Conservation (phyloP, 1,140 invertebrate genomes). For the Drosophila repletoides region DNA sequence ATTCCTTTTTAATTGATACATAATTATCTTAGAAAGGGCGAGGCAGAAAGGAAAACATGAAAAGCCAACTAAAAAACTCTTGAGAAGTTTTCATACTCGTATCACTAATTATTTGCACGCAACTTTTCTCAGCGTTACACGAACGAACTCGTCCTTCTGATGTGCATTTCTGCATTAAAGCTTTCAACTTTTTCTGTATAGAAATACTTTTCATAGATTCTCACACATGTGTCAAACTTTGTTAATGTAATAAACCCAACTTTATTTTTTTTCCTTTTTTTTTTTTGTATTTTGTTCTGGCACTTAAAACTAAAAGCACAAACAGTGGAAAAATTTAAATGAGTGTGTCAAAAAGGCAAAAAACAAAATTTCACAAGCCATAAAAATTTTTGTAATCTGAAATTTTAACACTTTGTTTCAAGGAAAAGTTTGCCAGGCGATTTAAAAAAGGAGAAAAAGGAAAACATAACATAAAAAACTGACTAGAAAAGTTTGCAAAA, state of each 20-base stretch:
- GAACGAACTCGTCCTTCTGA: too few relatives aligned
- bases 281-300: too few relatives aligned
- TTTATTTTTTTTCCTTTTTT: not conserved
- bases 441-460: not conserved
- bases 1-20: too few relatives aligned
- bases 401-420: conserved; percentile 4
- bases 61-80: too few relatives aligned
- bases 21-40: too few relatives aligned
- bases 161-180: not conserved
- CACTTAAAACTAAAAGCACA: not conserved
- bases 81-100: too few relatives aligned
- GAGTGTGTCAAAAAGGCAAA: not conserved
- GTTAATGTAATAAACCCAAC: not conserved
- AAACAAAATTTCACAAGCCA: not conserved
- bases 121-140: too few relatives aligned
- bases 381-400: not conserved
- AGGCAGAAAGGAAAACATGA: too few relatives aligned
- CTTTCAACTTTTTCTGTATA: not conserved
- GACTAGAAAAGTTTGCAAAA: not conserved
- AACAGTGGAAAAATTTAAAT: not conserved
- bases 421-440: not conserved
- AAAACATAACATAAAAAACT: not conserved
- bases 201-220: not conserved
- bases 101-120: too few relatives aligned
- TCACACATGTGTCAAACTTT: not conserved